Evolutionary conservation across 1,140 invertebrate species (phyloP).

Genomic region (Daktulosphaira vitifoliae): DNA sequence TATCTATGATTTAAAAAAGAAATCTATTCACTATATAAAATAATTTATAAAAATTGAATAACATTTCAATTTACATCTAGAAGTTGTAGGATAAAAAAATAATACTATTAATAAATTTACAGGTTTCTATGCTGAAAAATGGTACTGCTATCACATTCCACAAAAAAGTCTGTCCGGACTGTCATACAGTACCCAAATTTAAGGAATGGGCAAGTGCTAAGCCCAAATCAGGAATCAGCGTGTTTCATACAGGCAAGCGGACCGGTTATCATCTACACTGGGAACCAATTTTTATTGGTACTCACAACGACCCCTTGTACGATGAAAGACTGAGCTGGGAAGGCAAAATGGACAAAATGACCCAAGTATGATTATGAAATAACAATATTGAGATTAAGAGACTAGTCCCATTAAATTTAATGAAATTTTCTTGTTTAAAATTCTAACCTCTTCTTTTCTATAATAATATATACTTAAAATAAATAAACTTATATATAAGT

Average conservation of each 20-base stretch:
- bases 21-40: too few species aligned
- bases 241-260: conserved; percentile 77
- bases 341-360: conserved; percentile 88
- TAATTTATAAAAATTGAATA: too few species aligned
- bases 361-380: conserved; percentile 74
- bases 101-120: conserved; percentile 7
- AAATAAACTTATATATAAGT: neutral
- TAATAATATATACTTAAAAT: neutral
- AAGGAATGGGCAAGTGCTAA: conserved; percentile 67
- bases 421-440: neutral
- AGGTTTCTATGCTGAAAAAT: conserved; percentile 62
- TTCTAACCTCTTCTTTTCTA: neutral
- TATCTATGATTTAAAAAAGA: too few species aligned
- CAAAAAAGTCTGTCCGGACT: conserved; percentile 76
- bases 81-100: too few species aligned
- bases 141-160: conserved; percentile 82
- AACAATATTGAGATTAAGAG: too few species aligned
- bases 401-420: neutral
- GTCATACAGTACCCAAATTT: conserved; percentile 77
- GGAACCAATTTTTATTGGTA: conserved; percentile 85
- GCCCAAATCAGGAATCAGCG: conserved; percentile 58
- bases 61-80: too few species aligned
- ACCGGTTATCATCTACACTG: conserved; percentile 70
- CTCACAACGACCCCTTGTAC: conserved; percentile 76
- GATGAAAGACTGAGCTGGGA: conserved; percentile 82